A percentile compares a stretch with the other conserved stretches of the same genome.
Evolutionary conservation across 2,888 invertebrate genomes (phyloP).

Genomic region (Drosophila meridiana): DNA sequence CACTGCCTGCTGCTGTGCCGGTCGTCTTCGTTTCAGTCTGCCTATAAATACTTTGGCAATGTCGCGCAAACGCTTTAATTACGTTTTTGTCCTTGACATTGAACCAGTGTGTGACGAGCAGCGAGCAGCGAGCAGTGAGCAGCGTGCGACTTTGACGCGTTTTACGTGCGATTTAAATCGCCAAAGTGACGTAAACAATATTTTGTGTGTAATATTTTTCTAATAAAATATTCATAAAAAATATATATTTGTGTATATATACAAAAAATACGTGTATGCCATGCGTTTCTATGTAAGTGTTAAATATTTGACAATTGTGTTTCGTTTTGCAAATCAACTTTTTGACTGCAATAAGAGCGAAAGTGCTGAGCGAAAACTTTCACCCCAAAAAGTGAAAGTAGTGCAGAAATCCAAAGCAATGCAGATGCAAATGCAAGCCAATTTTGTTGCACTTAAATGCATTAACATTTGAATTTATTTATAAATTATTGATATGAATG

Average conservation of each 20-base stretch:
- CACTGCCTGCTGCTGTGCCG: constrained; percentile 31
- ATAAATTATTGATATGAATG: too few species aligned
- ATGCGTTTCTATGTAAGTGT: constrained; percentile 68
- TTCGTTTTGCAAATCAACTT: constrained; percentile 2
- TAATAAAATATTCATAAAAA: constrained; percentile 17
- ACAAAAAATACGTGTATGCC: not conserved
- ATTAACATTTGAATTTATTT: not conserved
- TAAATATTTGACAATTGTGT: constrained; percentile 7
- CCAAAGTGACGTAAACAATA: constrained; percentile 35
- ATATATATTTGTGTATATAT: not conserved
- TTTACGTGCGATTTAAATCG: constrained; percentile 55
- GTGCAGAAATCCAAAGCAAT: constrained; percentile 31
- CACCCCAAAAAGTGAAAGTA: constrained; percentile 72
- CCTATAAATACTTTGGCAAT: constrained; percentile 81
- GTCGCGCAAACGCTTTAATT: constrained; percentile 81
- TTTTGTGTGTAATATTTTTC: constrained; percentile 28
- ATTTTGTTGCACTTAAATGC: not conserved
- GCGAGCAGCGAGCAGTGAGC: constrained; percentile 18
- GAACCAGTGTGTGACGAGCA: constrained; percentile 53
- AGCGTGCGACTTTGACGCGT: constrained; percentile 49
- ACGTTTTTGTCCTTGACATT: constrained; percentile 84
- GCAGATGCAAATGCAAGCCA: constrained; percentile 59
- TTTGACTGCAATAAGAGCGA: constrained; percentile 52
- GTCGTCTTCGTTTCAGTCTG: constrained; percentile 64
- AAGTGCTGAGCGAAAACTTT: constrained; percentile 66